Evolutionary conservation across 2,797 vertebrate genomes (phyloP).

Genomic region (Xyrichtys novacula): DNA sequence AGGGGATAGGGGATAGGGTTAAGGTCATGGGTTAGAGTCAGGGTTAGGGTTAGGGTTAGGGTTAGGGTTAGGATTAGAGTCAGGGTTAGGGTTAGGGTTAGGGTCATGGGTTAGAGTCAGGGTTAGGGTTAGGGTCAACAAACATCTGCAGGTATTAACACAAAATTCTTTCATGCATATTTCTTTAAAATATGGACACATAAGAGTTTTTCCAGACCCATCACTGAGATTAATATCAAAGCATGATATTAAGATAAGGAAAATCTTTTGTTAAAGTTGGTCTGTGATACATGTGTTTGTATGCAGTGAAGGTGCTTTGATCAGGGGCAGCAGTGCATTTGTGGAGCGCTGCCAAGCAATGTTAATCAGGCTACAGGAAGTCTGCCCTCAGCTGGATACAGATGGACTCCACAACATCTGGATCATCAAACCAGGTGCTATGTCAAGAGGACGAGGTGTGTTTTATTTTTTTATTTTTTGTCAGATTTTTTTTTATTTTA

Average conservation of each 20-base stretch:
- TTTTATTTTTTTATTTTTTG: neutral
- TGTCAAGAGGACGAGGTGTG: constrained; percentile 93
- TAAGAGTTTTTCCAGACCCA: neutral
- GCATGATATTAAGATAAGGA: neutral
- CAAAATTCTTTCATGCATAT: too few species aligned
- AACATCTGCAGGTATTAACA: neutral
- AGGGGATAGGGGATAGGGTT: too few species aligned
- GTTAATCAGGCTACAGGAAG: constrained; percentile 79
- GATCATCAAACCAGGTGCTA: constrained; percentile 95
- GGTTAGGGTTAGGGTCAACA: too few species aligned
- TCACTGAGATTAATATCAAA: neutral
- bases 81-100: too few species aligned
- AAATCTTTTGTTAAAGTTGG: neutral
- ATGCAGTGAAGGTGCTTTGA: constrained; percentile 81
- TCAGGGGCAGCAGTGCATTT: constrained; percentile 75
- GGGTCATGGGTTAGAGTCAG: too few species aligned
- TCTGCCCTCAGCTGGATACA: constrained; percentile 89
- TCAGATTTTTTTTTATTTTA: too few species aligned
- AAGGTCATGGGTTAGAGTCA: too few species aligned
- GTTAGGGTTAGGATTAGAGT: too few species aligned
- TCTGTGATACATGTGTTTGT: constrained; percentile 21
- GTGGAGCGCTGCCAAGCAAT: constrained; percentile 80
- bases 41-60: too few species aligned
- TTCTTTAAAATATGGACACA: neutral
- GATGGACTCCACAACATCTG: constrained; percentile 92